Evolutionary conservation across 2,797 vertebrate species (phyloP).

Genomic region (Sciurus carolinensis): DNA sequence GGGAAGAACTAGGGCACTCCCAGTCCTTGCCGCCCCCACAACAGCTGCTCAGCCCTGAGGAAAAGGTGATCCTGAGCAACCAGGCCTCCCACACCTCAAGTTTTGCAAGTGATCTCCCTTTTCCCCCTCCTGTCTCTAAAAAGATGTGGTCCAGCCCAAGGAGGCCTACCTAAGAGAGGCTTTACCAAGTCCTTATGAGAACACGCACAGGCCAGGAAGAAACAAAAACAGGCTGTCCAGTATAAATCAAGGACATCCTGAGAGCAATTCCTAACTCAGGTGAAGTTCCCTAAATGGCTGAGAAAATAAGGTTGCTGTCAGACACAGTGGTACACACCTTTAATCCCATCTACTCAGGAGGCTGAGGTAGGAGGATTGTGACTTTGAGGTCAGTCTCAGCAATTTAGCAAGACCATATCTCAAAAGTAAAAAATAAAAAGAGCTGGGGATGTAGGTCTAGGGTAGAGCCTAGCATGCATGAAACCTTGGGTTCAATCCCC

Average conservation of each 20-base stretch:
- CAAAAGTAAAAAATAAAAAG: neutral
- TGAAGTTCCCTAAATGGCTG: neutral
- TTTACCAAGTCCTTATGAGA: neutral
- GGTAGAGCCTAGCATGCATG: too few species aligned
- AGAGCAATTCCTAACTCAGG: neutral
- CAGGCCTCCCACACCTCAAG: constrained; percentile 32
- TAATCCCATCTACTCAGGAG: neutral
- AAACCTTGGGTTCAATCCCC: neutral
- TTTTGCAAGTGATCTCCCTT: neutral
- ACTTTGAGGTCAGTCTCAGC: neutral
- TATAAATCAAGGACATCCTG: neutral
- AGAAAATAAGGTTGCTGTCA: constrained; percentile 7
- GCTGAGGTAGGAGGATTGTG: neutral
- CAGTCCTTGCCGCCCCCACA: constrained; percentile 19
- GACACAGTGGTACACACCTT: too few species aligned
- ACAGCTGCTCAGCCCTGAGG: neutral
- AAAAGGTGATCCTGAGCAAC: constrained; percentile 48
- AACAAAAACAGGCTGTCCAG: neutral
- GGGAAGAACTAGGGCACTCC: constrained; percentile 30
- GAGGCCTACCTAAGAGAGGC: neutral
- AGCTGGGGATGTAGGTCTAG: neutral
- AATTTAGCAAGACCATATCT: neutral
- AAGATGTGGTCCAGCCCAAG: neutral
- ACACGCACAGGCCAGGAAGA: neutral
- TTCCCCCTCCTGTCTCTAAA: neutral